Evolutionary conservation across 37 sponge, comb jelly and placozoan species (phyloP).

Genomic region (Crambe crambe): DNA sequence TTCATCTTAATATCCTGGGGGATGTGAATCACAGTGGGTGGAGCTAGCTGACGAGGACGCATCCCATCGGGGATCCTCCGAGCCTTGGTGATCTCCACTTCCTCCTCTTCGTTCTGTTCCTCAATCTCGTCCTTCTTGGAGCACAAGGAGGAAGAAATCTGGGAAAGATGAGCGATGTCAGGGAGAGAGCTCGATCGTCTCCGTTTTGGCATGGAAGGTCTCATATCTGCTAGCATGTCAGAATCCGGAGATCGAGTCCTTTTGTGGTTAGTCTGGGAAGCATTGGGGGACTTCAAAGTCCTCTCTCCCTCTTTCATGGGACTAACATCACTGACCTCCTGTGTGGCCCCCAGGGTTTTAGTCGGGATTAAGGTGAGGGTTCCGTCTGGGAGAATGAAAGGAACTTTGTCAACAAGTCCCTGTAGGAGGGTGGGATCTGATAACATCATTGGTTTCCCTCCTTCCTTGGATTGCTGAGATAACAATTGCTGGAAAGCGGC

Average conservation of each 20-base stretch:
- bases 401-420: slow-evolving; percentile 11
- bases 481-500: slow-evolving; percentile 24
- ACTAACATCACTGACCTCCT: neutral
- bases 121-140: neutral
- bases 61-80: neutral
- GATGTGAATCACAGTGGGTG: slow-evolving; percentile 52
- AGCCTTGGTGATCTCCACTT: neutral
- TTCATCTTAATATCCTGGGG: slow-evolving; percentile 39
- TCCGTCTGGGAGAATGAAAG: slow-evolving; percentile 19
- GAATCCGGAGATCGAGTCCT: slow-evolving; percentile 14
- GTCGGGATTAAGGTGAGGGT: slow-evolving; percentile 2
- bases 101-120: neutral
- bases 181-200: slow-evolving; percentile 63
- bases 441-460: slow-evolving; percentile 7
- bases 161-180: slow-evolving; percentile 36
- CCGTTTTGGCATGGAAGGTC: slow-evolving; percentile 9
- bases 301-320: neutral
- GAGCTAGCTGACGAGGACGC: neutral
- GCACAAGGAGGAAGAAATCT: neutral
- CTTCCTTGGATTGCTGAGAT: slow-evolving; percentile 1
- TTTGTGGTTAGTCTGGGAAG: neutral
- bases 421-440: slow-evolving; percentile 27
- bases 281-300: neutral
- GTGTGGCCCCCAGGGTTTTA: neutral
- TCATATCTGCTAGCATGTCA: neutral